Conservation (phyloP, 2,888 invertebrate genomes). For the Drosophila imparisetae region DNA sequence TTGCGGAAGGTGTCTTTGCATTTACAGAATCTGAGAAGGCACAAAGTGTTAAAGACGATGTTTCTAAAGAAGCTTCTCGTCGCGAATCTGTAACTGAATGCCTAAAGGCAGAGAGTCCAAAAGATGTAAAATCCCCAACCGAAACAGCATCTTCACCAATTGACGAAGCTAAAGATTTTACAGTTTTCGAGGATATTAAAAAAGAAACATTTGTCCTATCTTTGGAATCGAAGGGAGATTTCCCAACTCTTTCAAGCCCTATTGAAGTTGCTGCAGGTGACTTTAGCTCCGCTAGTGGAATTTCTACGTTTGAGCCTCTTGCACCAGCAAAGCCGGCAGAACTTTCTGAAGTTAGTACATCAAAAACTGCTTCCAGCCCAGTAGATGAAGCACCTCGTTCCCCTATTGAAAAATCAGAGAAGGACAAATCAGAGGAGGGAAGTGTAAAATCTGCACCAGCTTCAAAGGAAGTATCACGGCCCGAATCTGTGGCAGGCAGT, state of each 20-base stretch:
- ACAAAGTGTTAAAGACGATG: not conserved
- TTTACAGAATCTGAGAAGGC: not conserved
- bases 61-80: not conserved
- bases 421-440: not conserved
- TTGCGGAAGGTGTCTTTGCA: slow-evolving; percentile 3
- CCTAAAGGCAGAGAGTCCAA: not conserved
- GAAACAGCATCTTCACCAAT: slow-evolving; percentile 4
- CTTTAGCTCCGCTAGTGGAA: not conserved
- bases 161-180: not conserved
- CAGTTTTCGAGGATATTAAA: not conserved
- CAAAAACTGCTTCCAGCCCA: slow-evolving; percentile 4
- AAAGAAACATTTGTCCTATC: not conserved
- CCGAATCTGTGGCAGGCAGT: not conserved
- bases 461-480: not conserved
- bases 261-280: not conserved
- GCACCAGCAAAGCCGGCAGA: not conserved
- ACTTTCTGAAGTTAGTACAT: not conserved
- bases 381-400: not conserved
- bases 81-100: not conserved
- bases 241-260: not conserved
- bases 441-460: not conserved
- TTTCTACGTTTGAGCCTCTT: not conserved
- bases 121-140: not conserved
- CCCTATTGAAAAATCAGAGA: not conserved
- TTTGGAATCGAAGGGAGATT: not conserved